Conservation (phyloP, 2,888 invertebrate species). For the Lissocephala sabroskyi region DNA sequence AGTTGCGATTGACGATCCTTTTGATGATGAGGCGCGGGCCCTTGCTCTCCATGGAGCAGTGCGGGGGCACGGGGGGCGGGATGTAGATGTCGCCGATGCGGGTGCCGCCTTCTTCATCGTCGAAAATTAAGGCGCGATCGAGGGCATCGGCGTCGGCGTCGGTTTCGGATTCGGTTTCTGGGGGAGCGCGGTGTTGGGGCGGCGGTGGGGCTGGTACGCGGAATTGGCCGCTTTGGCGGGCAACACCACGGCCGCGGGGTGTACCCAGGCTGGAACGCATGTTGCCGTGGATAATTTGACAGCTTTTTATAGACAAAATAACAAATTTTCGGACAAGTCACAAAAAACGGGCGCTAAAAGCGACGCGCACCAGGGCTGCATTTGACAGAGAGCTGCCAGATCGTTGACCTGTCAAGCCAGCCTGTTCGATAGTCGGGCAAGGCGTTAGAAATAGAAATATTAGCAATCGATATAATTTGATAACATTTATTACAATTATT, state of each 20-base stretch:
- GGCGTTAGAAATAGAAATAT: not conserved
- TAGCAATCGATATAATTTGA: too few species aligned
- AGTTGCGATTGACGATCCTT: constrained; percentile 92
- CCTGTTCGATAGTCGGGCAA: not conserved
- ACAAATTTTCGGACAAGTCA: too few species aligned
- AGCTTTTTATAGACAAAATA: too few species aligned
- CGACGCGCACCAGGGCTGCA: too few species aligned
- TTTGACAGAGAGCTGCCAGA: too few species aligned
- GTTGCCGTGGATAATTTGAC: too few species aligned
- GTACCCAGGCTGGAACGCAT: constrained; percentile 31
- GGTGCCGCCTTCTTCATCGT: constrained; percentile 78
- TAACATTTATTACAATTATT: too few species aligned
- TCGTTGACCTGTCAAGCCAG: not conserved
- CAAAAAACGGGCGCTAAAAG: too few species aligned
- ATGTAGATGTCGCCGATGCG: constrained; percentile 88
- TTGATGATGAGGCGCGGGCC: constrained; percentile 92
- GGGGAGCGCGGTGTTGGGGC: constrained; percentile 23
- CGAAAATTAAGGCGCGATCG: constrained; percentile 64
- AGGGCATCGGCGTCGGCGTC: constrained; percentile 41
- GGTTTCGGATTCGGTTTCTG: too few species aligned
- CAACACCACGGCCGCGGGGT: constrained; percentile 15
- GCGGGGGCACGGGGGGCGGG: constrained; percentile 82
- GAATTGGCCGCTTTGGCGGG: constrained; percentile 23
- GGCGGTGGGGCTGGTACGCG: constrained; percentile 22
- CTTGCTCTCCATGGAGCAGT: constrained; percentile 80